Base-by-base conservation (phyloP, 2,888 invertebrate species). In the Dynastes hyllus region DNA sequence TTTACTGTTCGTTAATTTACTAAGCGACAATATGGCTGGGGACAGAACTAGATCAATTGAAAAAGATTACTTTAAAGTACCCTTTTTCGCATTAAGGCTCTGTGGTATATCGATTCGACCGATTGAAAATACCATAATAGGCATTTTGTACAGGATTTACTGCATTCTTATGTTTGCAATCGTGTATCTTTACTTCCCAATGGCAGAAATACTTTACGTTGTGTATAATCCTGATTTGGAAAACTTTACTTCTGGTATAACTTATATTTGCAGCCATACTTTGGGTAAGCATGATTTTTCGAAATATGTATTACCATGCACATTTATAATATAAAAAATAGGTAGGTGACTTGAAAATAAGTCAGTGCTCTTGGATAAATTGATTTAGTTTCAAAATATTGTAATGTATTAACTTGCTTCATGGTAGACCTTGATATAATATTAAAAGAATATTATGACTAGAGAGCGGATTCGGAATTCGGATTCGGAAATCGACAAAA, bases 41-140 rank as follows among this genome's bases (percentile, higher is more conserved):
- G 29, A 1, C 13, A 11, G 27, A 29, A 27, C 13, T 22, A n/a
- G 13, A 29, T 2, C 27, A 13, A 27, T 27, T 29, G 13, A 51
- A 27, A 29, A 69, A 51, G 13, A 69, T 11, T 69, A 69, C 51
- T 69, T 69, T 27, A 69, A 27, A 51, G n/a, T 51, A 51, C 69
- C 51, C 29, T 69, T 51, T 51, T 50, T 50, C 8, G 1, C 50
- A 13, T 69, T 69, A 29, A 69, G 13, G 29, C 27, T 69, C 1
- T 27, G 50, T 22, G 69, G 69, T 29, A 11, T 69, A 27, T 27
- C 69, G 13, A 51, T 69, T 11, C 50, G n/a, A 11, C n/a, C 69
- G 2, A 40, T 27, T 4, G 51, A 51, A 27, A 29, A 69, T 11
- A 40, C 11, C 2, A 22, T 29, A 27, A 5, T 11, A 27, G 29